Base-by-base conservation (phyloP, 2,888 invertebrate species). In the Agriotes lineatus region DNA sequence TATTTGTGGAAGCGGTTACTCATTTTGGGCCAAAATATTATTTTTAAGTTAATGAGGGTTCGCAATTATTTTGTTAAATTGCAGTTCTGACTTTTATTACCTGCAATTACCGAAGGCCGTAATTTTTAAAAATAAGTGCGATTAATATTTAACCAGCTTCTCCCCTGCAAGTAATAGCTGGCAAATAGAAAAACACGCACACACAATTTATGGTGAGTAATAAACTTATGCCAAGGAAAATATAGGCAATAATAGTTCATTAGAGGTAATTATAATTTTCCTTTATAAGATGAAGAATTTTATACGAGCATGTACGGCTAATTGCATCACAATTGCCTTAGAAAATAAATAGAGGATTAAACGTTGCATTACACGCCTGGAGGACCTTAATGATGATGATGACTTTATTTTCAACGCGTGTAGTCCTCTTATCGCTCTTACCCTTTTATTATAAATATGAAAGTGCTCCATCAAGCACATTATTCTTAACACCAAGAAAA, bases 311-410 rank as follows among this genome's bases (percentile, higher is more conserved):
- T 19, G 2, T 37, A 37, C 20, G 30, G 12, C 39, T 62, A 62
- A 60, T 67, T 67, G 39, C 50, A 52, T 19, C 52, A 52, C 30
- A 67, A 67, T 58, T 54, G 37, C 67, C 25, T 45, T 56, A 45
- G 44, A 60, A 67, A 57, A 44, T 54, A 62, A 57, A 61, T 67
- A 61, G 39, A 56, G 45, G 19, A 62, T 57, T 67, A 50, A 57
- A 56, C 42, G 56, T 50, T 61, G 33, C 19, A 48, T 35, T 62
- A 61, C 48, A 62, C 56, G 45, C 48, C 45, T 35, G 18, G 14
- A 44, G 52, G 44, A 35, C 12, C 52, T 37, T 60, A 60, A 52
- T 52, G 52, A 67, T 67, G 66, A 54, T 67, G 66, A 67, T 67
- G 60, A 56, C 66, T 67, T 54, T 67, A 67, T 67, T 52, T 54